Evolutionary conservation across 1,140 invertebrate species (phyloP), one percentile per base, ranked within the genome.

Genomic region (Mya arenaria): DNA sequence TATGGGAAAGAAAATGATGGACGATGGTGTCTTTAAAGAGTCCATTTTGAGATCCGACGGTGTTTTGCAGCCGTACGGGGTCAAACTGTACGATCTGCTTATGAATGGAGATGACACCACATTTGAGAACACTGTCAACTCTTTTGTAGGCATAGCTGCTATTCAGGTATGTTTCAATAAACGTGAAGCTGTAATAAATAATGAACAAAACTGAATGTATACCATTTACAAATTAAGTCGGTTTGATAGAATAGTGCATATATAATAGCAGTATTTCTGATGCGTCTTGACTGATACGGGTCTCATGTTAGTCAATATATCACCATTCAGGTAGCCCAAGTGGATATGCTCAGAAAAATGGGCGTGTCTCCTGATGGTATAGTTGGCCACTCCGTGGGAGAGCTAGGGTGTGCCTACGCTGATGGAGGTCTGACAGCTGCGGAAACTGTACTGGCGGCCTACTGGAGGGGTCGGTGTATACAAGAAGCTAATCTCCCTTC

Each of bases 371-470:
- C 98, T 8, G 97, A 99, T 92, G 98, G 97, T 62, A 98, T 99
- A 86, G 93, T 99, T 55, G 98, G 98, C 1, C 98, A 99, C 91
- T 99, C 98, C 0, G 97, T 92, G 13, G 92, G 92, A 65, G 92
- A 93, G 72, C 82, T 93, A 17, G 97, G 97, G 4, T 99, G 98
- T 93, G 98, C 97, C 6, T 99, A 99, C 93, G 98, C 98, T 44
- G 98, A 99, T 93, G 98, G 97, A 6, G 96, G 96, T 30, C 95
- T 99, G 82, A 98, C 97, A 15, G 95, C 95, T 0, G 97, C 99
- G 90, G 97, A 99, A 93, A 96, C 97, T 0, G 95, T 99, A 37
- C 91, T 98, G 69, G 96, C 97, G 66, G 98, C 98, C 37, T 99
- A 97, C 91, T 97, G 96, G 95, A 94, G 98, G 94, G 98, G 98